A percentile compares a stretch with the other conserved stretches of the same genome.
phyloP scores from a whole-genome alignment of 2,113 vertebrate genomes.

The Boulengeromyrus knoepffleri region DNA sequence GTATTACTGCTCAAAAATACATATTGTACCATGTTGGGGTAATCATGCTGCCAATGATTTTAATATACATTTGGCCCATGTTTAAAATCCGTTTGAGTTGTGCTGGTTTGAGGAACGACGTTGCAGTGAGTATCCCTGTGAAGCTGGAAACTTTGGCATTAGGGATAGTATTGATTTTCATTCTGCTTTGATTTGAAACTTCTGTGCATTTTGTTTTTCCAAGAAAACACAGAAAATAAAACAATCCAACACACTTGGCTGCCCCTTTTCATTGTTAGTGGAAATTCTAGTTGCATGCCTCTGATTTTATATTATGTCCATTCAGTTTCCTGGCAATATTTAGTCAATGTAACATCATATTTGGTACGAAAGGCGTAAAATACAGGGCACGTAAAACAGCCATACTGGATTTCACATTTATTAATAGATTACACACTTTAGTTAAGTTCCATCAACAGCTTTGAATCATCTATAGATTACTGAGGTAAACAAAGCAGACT shows the following conservation, averaged over 20 bases:
- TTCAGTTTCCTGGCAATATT: not conserved
- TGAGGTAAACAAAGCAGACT: not conserved
- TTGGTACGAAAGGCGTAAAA: not conserved
- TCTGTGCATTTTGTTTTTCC: not conserved
- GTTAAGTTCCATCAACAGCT: not conserved
- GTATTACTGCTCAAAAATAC: not conserved
- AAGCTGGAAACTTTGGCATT: not conserved
- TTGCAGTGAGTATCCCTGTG: not conserved
- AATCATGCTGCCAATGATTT: not conserved
- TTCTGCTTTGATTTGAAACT: not conserved
- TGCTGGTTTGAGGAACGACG: not conserved
- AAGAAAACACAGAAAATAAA: not conserved
- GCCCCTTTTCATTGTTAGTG: not conserved
- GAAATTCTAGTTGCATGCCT: not conserved
- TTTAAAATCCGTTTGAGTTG: not conserved
- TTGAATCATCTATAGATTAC: not conserved
- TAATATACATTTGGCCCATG: not conserved
- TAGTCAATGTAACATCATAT: not conserved
- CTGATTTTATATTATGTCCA: not conserved
- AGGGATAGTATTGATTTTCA: not conserved
- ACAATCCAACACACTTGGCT: not conserved
- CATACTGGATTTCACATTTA: not conserved
- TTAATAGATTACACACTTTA: not conserved
- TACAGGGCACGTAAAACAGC: not conserved
- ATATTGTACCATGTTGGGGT: not conserved